These are phyloP conservation scores for Chromis chromis DNA, from an alignment of 2,797 vertebrate species.

Conservation along the genomic window DNA sequence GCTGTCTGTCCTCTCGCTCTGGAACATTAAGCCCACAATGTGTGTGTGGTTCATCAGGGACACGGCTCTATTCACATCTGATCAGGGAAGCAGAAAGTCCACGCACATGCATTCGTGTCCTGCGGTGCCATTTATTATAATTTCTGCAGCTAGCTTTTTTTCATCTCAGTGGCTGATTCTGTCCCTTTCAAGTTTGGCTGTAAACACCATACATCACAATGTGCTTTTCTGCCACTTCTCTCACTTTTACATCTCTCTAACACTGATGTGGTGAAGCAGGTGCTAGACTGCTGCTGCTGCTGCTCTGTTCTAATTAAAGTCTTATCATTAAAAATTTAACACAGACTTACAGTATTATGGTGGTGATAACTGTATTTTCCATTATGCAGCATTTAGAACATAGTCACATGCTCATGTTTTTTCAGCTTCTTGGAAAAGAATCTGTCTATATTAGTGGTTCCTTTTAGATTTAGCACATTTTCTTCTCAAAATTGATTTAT, in stretches of 20 bases:
- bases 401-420: too few species aligned
- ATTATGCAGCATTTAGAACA: too few species aligned
- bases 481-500: too few species aligned
- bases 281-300: slow-evolving; percentile 21
- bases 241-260: slow-evolving; percentile 31
- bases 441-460: too few species aligned
- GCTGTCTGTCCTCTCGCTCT: slow-evolving; percentile 30
- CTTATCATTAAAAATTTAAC: slow-evolving; percentile 21
- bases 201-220: slow-evolving; percentile 71
- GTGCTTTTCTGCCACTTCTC: slow-evolving; percentile 18
- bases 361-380: too few species aligned
- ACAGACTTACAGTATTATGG: background rate
- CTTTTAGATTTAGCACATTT: too few species aligned
- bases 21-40: slow-evolving; percentile 40
- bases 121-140: slow-evolving; percentile 49
- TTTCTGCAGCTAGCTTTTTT: slow-evolving; percentile 38
- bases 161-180: slow-evolving; percentile 34
- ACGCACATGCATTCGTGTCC: slow-evolving; percentile 19
- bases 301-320: slow-evolving; percentile 47
- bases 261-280: slow-evolving; percentile 19
- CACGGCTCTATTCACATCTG: slow-evolving; percentile 30
- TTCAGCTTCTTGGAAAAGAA: too few species aligned
- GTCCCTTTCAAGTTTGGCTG: slow-evolving; percentile 44
- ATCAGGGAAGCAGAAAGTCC: slow-evolving; percentile 37
- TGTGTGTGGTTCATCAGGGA: slow-evolving; percentile 31